A percentile compares a stretch with the other conserved stretches of the same genome.
phyloP scores from a whole-genome alignment of 2,888 invertebrate species.

The Hyalella azteca region DNA sequence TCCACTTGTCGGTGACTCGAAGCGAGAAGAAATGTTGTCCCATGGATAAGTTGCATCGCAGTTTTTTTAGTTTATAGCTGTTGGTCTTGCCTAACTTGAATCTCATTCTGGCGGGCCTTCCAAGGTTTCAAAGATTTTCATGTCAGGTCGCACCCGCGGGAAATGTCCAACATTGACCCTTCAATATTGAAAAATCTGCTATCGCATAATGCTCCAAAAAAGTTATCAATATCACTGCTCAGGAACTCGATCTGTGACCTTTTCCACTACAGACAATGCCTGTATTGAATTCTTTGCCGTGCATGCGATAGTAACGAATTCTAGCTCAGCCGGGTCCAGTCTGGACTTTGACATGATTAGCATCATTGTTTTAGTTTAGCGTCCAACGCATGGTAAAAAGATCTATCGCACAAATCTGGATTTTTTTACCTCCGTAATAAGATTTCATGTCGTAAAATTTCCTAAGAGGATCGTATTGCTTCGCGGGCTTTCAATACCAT shows the following conservation, averaged over 20 bases:
- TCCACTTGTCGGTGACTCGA: too few relatives aligned
- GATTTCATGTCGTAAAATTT: constrained; percentile 13
- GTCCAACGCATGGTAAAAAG: background rate
- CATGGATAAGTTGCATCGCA: too few relatives aligned
- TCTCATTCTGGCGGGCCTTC: too few relatives aligned
- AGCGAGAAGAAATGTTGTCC: too few relatives aligned
- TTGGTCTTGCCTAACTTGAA: too few relatives aligned
- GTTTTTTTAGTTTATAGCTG: too few relatives aligned
- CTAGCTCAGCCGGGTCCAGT: background rate
- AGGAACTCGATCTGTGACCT: constrained; percentile 11
- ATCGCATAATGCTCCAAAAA: constrained; percentile 9
- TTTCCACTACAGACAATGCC: constrained; percentile 15
- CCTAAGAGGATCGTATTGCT: constrained; percentile 14
- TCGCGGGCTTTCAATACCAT: background rate
- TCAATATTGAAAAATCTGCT: constrained; percentile 26
- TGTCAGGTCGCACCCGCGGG: background rate
- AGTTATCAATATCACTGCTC: background rate
- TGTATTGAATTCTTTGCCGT: background rate
- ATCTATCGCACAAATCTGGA: background rate
- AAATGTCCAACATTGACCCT: background rate
- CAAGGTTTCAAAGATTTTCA: constrained; percentile 11
- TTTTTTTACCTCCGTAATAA: constrained; percentile 1
- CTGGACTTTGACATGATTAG: constrained; percentile 21
- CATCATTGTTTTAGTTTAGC: constrained; percentile 32
- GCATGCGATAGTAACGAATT: constrained; percentile 6